Conservation (phyloP, 2,888 invertebrate genomes). For the Isoperla grammatica region DNA sequence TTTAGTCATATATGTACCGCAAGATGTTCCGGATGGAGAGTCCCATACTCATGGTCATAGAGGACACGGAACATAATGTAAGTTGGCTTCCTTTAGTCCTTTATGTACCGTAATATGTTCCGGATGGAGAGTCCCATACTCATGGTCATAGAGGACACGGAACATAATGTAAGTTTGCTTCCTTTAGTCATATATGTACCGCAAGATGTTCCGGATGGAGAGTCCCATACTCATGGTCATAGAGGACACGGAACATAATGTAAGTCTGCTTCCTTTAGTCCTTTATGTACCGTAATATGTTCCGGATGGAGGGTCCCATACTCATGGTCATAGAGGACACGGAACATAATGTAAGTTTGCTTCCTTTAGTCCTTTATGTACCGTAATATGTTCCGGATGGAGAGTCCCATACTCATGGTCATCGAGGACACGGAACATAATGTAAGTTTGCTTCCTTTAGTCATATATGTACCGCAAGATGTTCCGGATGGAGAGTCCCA, state of each 20-base stretch:
- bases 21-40: slow-evolving; percentile 92
- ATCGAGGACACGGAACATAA: slow-evolving; percentile 93
- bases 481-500: slow-evolving; percentile 86
- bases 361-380: neutral
- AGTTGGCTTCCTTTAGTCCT: slow-evolving; percentile 42
- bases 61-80: slow-evolving; percentile 92
- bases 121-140: slow-evolving; percentile 89
- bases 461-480: slow-evolving; percentile 98
- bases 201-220: slow-evolving; percentile 91
- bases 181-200: too few relatives aligned
- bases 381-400: slow-evolving; percentile 71
- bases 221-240: slow-evolving; percentile 91
- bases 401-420: slow-evolving; percentile 89
- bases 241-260: slow-evolving; percentile 91
- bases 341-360: slow-evolving; percentile 73
- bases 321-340: slow-evolving; percentile 95
- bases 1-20: too few relatives aligned
- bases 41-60: slow-evolving; percentile 89
- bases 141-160: slow-evolving; percentile 92
- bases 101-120: slow-evolving; percentile 54
- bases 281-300: slow-evolving; percentile 97
- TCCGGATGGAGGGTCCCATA: slow-evolving; percentile 85
- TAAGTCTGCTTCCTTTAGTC: slow-evolving; percentile 58
- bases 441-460: slow-evolving; percentile 63
- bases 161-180: slow-evolving; percentile 74